Conservation (phyloP, 1,140 invertebrate genomes). For the Nephotettix cincticeps region DNA sequence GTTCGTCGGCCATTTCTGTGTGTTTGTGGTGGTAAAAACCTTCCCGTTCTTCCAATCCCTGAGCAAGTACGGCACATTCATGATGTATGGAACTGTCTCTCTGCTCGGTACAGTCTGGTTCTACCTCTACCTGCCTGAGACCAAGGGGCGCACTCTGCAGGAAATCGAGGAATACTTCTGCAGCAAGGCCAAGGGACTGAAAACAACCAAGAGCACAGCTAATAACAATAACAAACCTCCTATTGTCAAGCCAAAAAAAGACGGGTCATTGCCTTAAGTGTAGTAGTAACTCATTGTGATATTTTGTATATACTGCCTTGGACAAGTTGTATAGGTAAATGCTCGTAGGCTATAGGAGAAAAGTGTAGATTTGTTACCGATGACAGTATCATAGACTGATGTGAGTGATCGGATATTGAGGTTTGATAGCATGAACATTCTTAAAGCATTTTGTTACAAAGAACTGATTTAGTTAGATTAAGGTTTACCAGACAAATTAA, state of each 20-base stretch:
- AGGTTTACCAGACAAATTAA: too few relatives aligned
- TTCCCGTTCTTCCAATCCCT: constrained; percentile 56
- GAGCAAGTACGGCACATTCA: constrained; percentile 59
- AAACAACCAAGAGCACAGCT: neutral
- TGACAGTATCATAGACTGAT: neutral
- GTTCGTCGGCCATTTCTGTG: constrained; percentile 60
- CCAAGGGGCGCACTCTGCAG: constrained; percentile 71
- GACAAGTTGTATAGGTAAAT: too few relatives aligned
- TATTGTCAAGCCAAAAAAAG: constrained; percentile 31
- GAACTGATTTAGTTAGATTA: too few relatives aligned
- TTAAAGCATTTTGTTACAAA: too few relatives aligned
- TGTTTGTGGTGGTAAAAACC: constrained; percentile 68
- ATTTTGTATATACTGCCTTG: too few relatives aligned
- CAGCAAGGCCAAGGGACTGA: constrained; percentile 50
- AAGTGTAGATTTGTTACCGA: neutral
- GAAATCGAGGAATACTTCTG: constrained; percentile 74
- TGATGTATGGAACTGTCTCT: constrained; percentile 62
- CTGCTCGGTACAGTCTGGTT: constrained; percentile 55
- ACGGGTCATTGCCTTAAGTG: constrained; percentile 26
- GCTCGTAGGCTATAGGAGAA: too few relatives aligned
- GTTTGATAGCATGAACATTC: neutral
- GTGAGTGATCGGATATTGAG: neutral
- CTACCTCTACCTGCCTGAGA: constrained; percentile 73
- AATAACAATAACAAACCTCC: constrained; percentile 31
- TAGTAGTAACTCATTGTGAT: constrained; percentile 3